Percentiles rank a stretch among this genome's conserved stretches.
Conservation (phyloP, 2,888 invertebrate species). For the Folsomia manolachei region DNA sequence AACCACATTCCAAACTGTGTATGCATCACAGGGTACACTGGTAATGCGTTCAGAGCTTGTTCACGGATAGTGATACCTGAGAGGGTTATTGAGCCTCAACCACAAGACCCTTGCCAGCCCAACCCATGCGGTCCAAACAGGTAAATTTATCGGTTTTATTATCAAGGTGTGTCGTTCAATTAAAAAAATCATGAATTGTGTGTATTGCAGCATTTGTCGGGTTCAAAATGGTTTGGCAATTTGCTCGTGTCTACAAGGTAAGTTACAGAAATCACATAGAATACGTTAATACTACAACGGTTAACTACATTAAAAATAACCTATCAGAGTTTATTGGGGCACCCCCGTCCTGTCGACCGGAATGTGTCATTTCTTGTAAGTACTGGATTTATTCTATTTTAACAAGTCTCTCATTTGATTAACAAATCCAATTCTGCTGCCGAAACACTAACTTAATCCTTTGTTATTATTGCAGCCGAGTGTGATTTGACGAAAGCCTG, state of each 20-base stretch:
- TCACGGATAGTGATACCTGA: slow-evolving; percentile 6
- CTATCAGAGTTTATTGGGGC: slow-evolving; percentile 56
- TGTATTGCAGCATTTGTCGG: slow-evolving; percentile 67
- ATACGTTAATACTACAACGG: too few species aligned
- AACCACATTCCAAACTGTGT: slow-evolving; percentile 81
- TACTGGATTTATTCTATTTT: not conserved
- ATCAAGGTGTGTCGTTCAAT: not conserved
- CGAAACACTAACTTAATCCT: too few species aligned
- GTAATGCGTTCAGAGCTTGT: slow-evolving; percentile 5
- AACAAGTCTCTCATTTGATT: not conserved
- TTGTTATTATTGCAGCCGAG: too few species aligned
- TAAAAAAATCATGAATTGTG: slow-evolving; percentile 59
- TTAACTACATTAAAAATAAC: too few species aligned
- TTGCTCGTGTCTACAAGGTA: slow-evolving; percentile 56
- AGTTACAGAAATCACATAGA: too few species aligned
- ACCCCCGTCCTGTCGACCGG: slow-evolving; percentile 66
- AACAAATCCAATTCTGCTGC: not conserved
- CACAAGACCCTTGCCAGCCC: slow-evolving; percentile 65
- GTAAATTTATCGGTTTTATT: not conserved
- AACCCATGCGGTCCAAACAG: slow-evolving; percentile 61
- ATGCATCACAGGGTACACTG: slow-evolving; percentile 58
- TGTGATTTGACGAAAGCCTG: slow-evolving; percentile 47
- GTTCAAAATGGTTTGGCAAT: slow-evolving; percentile 61
- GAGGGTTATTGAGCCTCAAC: slow-evolving; percentile 20
- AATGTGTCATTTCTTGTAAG: slow-evolving; percentile 52